Base-by-base conservation (phyloP, 92 coral and sea anemone species). In the Meandrina meandrites region DNA sequence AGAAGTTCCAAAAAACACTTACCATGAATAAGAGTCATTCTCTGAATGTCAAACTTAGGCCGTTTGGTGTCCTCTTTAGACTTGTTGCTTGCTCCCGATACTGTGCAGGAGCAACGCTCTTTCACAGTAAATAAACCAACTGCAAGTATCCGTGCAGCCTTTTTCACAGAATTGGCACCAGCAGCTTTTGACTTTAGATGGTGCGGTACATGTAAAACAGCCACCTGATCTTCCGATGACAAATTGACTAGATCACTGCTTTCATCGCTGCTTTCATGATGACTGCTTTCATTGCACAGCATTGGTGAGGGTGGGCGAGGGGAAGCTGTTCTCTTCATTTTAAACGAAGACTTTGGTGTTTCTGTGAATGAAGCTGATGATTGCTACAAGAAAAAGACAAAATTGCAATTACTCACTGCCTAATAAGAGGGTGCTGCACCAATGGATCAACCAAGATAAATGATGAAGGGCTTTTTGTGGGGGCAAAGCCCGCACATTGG, bases 121-220 rank as follows among this genome's bases (percentile, higher is more conserved):
- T 76, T 54, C 24, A 76, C 68, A 22, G 84, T 86, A 71, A 90
- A 86, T 45, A 90, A 32, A 32, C 87, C 93, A 32, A 77, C 70
- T 34, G 84, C 62, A n/a, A 86, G 77, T 31, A 76, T 67, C 58
- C 90, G 45, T 82, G 90, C 89, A 66, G 84, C 93, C 72, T 86
- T 90, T 60, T 81, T 90, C 8, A 70, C 22, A 11, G 36, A 31
- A 54, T 57, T 75, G 36, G 79, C 85, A 35, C 83, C 81, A 16
- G 85, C 71, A 17, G 89, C 92, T 48, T 80, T 85, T 5, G 92
- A 90, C 58, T 72, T 85, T 0, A 90, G 58, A 32, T 90, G 87
- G 28, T 90, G 88, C 56, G 89, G 92, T 60, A n/a, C n/a, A n/a
- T n/a, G n/a, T n/a, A n/a, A n/a, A n/a, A n/a, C n/a, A n/a, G n/a